A percentile compares a stretch with the other conserved stretches of the same genome.
phyloP scores from a whole-genome alignment of 2,113 vertebrate species.

The Cyanoderma ruficeps region DNA sequence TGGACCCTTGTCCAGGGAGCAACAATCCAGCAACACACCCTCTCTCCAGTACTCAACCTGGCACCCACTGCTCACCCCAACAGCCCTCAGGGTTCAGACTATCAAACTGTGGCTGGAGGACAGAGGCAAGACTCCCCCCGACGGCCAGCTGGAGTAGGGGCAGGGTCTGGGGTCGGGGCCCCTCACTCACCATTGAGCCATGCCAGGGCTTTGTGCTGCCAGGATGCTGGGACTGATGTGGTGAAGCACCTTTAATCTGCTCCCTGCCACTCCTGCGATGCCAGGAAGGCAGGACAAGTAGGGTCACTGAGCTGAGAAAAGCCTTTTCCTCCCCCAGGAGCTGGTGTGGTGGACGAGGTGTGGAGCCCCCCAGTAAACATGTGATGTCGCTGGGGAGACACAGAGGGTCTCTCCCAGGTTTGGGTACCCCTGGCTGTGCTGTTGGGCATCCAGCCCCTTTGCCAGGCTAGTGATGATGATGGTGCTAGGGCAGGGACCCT shows the following conservation, averaged over 20 bases:
- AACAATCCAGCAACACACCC: neutral
- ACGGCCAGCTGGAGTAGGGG: neutral
- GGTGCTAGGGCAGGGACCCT: neutral
- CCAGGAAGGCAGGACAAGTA: fast-evolving
- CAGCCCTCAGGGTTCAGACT: neutral
- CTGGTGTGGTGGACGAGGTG: fast-evolving
- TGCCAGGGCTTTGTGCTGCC: neutral
- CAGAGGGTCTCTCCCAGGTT: fast-evolving
- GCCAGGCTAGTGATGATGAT: neutral
- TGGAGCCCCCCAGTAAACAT: fast-evolving
- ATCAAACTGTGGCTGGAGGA: neutral
- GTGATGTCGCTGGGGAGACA: fast-evolving
- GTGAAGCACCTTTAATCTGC: neutral
- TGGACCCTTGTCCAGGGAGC: neutral
- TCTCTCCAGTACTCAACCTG: neutral
- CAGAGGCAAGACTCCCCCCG: neutral
- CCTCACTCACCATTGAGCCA: neutral
- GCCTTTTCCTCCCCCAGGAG: fast-evolving
- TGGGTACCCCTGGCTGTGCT: neutral
- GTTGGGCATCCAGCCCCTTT: neutral
- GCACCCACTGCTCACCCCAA: neutral
- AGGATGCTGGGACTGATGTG: fast-evolving
- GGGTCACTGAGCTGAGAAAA: neutral
- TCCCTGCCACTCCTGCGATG: fast-evolving
- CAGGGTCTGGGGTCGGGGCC: neutral